Evolutionary conservation across 1,140 invertebrate genomes (phyloP), one percentile per base, ranked within the genome.

Genomic region (Pseudomyrmex pallidus): DNA sequence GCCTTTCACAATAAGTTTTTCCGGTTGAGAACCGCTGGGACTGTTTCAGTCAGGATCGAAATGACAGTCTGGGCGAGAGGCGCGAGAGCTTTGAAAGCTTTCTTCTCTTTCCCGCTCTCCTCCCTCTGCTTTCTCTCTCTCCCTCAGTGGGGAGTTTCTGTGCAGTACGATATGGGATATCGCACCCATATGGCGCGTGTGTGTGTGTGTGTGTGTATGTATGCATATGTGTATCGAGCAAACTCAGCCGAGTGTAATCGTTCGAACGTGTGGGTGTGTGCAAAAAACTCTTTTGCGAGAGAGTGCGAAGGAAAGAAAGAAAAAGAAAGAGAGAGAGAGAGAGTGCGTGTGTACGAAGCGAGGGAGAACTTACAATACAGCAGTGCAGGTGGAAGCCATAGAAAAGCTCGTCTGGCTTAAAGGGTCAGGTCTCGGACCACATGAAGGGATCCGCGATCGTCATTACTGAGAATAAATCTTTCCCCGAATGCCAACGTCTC

Each of bases 341-440:
- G 64, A 46, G 44, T 20, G 20, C 1, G 20, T 20, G 54, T 35
- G 35, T 35, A 35, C 5, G 35, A 82, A 66, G 70, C 15, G 66
- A 72, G 82, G 84, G 84, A 85, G 89, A 85, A 87, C 87, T 85
- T 86, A 89, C 87, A 89, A 91, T 91, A 92, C 90, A 90, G 87
- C 87, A 82, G 76, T 85, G 87, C 89, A 91, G 88, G 87, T 91
- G 88, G 89, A 91, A 89, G 90, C 91, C 91, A 92, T 92, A 92
- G 91, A 92, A 92, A 92, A 92, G 89, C 88, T 74, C 85, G 92
- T 93, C 92, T 93, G 92, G 91, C 91, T 93, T 93, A 93, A 92
- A 93, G 92, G 90, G 91, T 92, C 89, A 90, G 87, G 83, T 85
- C 90, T 90, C 83, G 87, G 80, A 92, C 80, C 76, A 46, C 66